Evolutionary conservation across 2,113 vertebrate species (phyloP).

Genomic region (Muntiacus muntjak): DNA sequence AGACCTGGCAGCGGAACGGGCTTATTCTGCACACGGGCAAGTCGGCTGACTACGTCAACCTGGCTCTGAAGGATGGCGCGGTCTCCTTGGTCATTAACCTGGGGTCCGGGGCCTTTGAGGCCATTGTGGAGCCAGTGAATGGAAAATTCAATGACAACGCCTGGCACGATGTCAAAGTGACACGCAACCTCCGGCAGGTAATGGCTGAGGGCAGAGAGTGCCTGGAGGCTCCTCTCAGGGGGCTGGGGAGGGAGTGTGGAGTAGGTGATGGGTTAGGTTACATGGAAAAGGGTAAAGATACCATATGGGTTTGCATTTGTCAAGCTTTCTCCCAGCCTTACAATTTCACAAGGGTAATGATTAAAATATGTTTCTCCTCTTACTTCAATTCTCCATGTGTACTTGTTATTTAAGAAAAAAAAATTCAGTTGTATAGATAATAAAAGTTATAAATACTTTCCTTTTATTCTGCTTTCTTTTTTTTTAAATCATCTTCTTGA

Average conservation of each 20-base stretch:
- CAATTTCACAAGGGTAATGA: conserved; percentile 45
- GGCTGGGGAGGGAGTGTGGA: not conserved
- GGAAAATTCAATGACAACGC: conserved; percentile 99
- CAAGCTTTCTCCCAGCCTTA: conserved; percentile 44
- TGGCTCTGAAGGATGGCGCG: conserved; percentile 95
- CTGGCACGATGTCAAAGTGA: conserved; percentile 99
- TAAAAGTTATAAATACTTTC: conserved; percentile 72
- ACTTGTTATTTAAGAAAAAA: conserved; percentile 27
- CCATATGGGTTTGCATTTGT: not conserved
- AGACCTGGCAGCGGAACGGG: conserved; percentile 97
- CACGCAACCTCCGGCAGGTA: conserved; percentile 99
- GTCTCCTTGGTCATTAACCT: conserved; percentile 99
- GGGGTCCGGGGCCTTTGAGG: conserved; percentile 98
- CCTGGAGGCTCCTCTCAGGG: not conserved
- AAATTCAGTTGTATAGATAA: conserved; percentile 72
- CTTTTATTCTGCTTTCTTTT: conserved; percentile 74
- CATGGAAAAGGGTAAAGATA: not conserved
- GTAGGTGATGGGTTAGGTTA: not conserved
- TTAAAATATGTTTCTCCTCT: conserved; percentile 65
- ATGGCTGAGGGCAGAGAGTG: conserved; percentile 79
- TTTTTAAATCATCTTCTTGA: conserved; percentile 75
- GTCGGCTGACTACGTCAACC: conserved; percentile 98
- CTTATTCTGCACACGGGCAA: conserved; percentile 99
- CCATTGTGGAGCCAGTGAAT: conserved; percentile 97
- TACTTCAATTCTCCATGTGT: conserved; percentile 55